Base-by-base conservation (phyloP, 1,140 invertebrate genomes). In the Hycleus cichorii region DNA sequence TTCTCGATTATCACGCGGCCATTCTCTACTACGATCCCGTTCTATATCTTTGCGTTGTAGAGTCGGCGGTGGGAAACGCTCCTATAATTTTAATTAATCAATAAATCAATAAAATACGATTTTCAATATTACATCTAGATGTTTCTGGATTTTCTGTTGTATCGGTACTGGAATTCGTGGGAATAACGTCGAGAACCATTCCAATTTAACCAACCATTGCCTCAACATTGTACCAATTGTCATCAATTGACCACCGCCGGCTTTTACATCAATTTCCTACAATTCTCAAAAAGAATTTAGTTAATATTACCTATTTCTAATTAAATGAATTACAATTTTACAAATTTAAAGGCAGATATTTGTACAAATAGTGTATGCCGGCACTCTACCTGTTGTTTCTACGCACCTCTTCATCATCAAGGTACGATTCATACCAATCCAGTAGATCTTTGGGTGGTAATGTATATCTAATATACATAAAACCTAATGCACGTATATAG, bases 111-210 rank as follows among this genome's bases (percentile, higher is more conserved):
- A 3, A 44, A 26, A 11, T 42, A 7, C 49, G 3, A 25, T 50
- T 38, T 51, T 45, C 26, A 25, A 49, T 10, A 40, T 39, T 27
- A 84, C 81, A 50, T 79, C 77, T 57, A 89, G 72, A 67, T 82
- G 86, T 68, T 85, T 86, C 70, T 93, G 89, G 58, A 93, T 81
- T 72, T 88, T 86, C 72, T 91, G 95, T 76, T 99, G 95, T 66
- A 98, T 97, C 10, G 96, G 96, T 39, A 99, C 96, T n/a, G 97
- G 97, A 75, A 99, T 99, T 60, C 97, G 81, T 1, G 97, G 97
- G 74, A 99, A 99, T 9, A 99, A 78, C 4, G 97, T 98, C 3
- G 92, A 94, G 77, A 96, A 99, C 93, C 94, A 97, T 68, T 98
- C 96, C 44, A 99, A 76, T 74, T 98, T 98, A 26, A 92, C 90